These are phyloP conservation scores for Apocrypta bakeri DNA, from an alignment of 1,140 invertebrate genomes.

Conservation along the genomic window DNA sequence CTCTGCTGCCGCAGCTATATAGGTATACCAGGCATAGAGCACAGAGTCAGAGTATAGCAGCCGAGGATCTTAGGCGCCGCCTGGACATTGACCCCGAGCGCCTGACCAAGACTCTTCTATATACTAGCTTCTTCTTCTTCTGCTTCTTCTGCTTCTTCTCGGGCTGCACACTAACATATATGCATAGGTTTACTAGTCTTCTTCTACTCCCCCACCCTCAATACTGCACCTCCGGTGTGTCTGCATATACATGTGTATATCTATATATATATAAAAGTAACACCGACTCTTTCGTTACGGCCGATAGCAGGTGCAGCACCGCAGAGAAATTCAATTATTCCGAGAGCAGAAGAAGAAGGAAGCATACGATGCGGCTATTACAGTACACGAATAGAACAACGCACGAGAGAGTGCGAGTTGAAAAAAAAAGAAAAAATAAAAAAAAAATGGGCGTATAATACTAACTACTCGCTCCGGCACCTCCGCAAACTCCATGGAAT, in stretches of 20 bases:
- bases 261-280: not conserved
- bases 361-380: too few relatives aligned
- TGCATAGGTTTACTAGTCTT: not conserved
- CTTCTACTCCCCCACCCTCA: constrained; percentile 41
- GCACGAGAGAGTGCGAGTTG: not conserved
- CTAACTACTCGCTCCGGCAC: not conserved
- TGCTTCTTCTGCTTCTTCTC: not conserved
- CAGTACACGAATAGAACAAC: too few relatives aligned
- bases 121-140: not conserved
- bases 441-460: not conserved
- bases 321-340: not conserved
- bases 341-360: not conserved
- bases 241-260: not conserved
- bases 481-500: not conserved
- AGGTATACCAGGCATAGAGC: not conserved
- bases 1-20: not conserved
- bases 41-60: constrained; percentile 28
- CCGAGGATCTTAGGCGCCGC: constrained; percentile 71
- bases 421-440: not conserved
- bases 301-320: not conserved
- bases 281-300: not conserved
- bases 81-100: constrained; percentile 69
- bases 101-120: constrained; percentile 60
- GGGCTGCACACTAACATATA: not conserved
- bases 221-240: too few relatives aligned